Base-by-base conservation (phyloP, 1,140 invertebrate species). In the Plectrocnemia conspersa region DNA sequence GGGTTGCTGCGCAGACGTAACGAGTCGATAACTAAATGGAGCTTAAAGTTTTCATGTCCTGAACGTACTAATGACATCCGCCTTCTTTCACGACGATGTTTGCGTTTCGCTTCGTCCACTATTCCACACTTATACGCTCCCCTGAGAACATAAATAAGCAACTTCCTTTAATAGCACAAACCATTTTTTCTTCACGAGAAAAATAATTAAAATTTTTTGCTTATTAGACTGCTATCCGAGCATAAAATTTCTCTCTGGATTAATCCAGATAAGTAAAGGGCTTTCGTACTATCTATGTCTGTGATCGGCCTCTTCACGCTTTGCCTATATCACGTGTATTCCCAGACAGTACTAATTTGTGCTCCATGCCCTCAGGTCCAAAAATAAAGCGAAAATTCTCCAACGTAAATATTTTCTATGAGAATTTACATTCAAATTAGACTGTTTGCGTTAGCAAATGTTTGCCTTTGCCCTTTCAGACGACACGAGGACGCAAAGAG, bases 1-100 rank as follows among this genome's bases (percentile, higher is more conserved):
- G n/a, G n/a, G n/a, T n/a, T n/a, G n/a, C 29, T n/a, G 41, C 22
- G 7, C 33, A 36, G 46, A 19, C 33, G 23, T 55, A 59, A 59
- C 57, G 57, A 59, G 57, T 55, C 57, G 57, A 59, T 59, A 46
- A 49, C 57, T 59, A 56, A 60, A 56, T 52, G 53, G 53, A 18
- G 53, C 54, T 23, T 41, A 49, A 42, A 52, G 47, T 59, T 54
- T 54, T 59, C 57, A 48, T 53, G 33, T 33, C 21, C 52, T 47
- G 45, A 46, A 48, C 36, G 35, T 41, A 49, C 53, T 60, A 60
- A 60, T 60, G 58, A 60, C 58, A 56, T 60, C 58, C 58, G 58
- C 48, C 48, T 50, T 60, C 48, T 55, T 55, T 56, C 53, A 45
- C 32, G 41, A 46, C 32, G 32, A 33, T 47, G 35, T 38, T 49